Conservation (phyloP, 2,888 invertebrate species). For the Antheraea yamamai region DNA sequence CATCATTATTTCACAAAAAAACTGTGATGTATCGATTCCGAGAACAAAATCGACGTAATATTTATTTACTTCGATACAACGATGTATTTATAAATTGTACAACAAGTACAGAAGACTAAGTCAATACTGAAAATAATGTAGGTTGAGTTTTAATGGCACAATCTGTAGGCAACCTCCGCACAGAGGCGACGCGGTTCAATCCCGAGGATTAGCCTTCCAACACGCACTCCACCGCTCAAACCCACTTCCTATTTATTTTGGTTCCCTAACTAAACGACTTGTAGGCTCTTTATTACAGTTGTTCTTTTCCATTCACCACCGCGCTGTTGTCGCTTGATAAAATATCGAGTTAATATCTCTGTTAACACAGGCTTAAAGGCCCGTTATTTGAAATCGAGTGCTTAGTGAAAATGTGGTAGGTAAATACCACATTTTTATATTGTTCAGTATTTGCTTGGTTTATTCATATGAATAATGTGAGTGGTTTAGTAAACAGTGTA, state of each 20-base stretch:
- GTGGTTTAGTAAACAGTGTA: background rate
- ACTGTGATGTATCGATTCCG: background rate
- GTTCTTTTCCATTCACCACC: conserved; percentile 76
- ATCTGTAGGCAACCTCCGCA: conserved; percentile 37
- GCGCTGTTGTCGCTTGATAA: conserved; percentile 70
- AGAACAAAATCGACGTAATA: background rate
- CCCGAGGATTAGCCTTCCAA: conserved; percentile 72
- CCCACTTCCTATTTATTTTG: conserved; percentile 72
- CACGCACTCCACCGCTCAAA: conserved; percentile 66
- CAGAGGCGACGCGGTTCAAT: conserved; percentile 54
- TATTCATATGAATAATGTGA: background rate
- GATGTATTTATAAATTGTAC: conserved; percentile 5
- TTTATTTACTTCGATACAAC: background rate
- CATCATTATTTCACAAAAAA: no score
- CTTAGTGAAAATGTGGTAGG: background rate
- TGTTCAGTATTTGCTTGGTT: background rate
- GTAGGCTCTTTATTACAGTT: conserved; percentile 81
- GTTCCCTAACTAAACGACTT: conserved; percentile 77
- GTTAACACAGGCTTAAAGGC: conserved; percentile 50
- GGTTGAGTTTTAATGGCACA: conserved; percentile 40
- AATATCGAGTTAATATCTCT: conserved; percentile 68
- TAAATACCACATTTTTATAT: background rate
- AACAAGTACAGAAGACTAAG: conserved; percentile 39
- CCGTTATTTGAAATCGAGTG: conserved; percentile 23
- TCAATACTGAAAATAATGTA: conserved; percentile 67